Conservation (phyloP, 2,888 invertebrate species). For the Campoplex nolae region DNA sequence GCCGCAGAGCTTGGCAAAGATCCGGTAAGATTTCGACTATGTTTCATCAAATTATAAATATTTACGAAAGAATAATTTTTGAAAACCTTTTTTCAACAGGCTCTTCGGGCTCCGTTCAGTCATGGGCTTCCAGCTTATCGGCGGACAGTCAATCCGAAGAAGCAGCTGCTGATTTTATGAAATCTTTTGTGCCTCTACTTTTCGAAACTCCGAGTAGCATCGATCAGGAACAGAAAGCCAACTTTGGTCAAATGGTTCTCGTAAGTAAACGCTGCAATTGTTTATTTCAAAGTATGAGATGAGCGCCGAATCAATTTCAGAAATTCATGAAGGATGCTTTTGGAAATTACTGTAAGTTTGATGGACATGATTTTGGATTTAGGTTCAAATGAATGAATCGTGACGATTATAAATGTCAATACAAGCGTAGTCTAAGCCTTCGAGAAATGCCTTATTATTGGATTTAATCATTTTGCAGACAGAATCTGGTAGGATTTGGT, state of each 20-base stretch:
- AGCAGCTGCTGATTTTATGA: constrained; percentile 88
- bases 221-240: constrained; percentile 88
- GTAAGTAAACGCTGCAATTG: constrained; percentile 75
- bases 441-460: too few species aligned
- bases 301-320: too few species aligned
- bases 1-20: constrained; percentile 83
- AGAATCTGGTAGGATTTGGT: constrained; percentile 89
- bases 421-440: too few species aligned
- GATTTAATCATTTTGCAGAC: constrained; percentile 79
- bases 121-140: constrained; percentile 88
- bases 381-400: too few species aligned
- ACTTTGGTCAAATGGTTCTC: constrained; percentile 88
- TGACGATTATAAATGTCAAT: too few species aligned
- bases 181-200: constrained; percentile 87
- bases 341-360: too few species aligned
- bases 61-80: neutral
- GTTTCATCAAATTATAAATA: neutral
- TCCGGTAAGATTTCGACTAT: constrained; percentile 77
- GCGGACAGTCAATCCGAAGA: constrained; percentile 87
- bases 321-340: too few species aligned
- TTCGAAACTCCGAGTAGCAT: constrained; percentile 87
- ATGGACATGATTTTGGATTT: too few species aligned
- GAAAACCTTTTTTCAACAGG: constrained; percentile 78
- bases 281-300: too few species aligned
- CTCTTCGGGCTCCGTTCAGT: constrained; percentile 88